Evolutionary conservation across 2,888 invertebrate species (phyloP).

Genomic region (Eremobia ochroleuca): DNA sequence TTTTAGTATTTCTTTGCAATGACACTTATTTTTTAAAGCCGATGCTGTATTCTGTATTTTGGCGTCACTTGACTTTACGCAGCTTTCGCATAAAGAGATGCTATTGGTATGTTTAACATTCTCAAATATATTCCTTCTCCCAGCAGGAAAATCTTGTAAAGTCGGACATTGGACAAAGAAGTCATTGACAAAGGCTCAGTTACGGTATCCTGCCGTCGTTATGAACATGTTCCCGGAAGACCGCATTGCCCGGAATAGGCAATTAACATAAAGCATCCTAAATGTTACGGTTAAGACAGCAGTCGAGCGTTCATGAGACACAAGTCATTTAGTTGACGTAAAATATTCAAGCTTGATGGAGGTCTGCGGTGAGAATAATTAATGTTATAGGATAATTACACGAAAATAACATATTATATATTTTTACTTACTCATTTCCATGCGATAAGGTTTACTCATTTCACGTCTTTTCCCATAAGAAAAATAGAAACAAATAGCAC

Average conservation of each 20-base stretch:
- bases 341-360: constrained; percentile 4
- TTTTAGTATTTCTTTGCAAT: background rate
- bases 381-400: background rate
- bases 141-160: background rate
- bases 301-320: constrained; percentile 17
- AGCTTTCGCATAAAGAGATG: background rate
- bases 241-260: constrained; percentile 16
- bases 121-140: background rate
- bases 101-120: background rate
- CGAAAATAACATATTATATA: too few species aligned
- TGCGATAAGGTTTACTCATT: background rate
- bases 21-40: too few species aligned
- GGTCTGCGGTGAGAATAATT: background rate
- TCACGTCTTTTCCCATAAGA: background rate
- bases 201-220: constrained; percentile 7
- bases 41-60: too few species aligned
- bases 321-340: constrained; percentile 10
- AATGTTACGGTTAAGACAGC: constrained; percentile 12
- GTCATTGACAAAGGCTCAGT: constrained; percentile 1
- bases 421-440: background rate
- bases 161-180: background rate
- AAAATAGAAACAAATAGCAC: background rate
- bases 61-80: background rate
- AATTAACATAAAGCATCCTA: constrained; percentile 58
- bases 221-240: constrained; percentile 22